Percentiles rank a stretch among this genome's conserved stretches.
Conservation (phyloP, 2,113 vertebrate genomes). For the Anhinga rufa region DNA sequence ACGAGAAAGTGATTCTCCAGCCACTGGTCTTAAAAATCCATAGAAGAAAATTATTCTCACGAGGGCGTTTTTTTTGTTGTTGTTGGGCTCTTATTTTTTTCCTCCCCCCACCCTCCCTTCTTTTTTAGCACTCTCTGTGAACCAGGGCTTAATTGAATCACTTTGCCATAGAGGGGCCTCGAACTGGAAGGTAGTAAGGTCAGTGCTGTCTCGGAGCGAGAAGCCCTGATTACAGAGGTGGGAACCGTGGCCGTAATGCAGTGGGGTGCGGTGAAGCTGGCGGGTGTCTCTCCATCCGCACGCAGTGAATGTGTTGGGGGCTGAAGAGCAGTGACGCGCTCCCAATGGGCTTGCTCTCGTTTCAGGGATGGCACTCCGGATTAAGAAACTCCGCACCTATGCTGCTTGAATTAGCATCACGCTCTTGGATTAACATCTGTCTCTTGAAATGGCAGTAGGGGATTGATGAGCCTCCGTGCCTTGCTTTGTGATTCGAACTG, state of each 20-base stretch:
- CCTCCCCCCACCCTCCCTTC: accelerated
- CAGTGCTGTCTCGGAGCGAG: not conserved
- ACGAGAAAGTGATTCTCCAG: constrained; percentile 59
- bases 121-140: constrained; percentile 30
- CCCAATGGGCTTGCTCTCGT: accelerated
- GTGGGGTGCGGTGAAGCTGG: accelerated
- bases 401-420: not conserved
- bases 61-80: not conserved
- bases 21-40: constrained; percentile 65
- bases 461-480: not conserved
- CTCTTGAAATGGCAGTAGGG: too few species aligned
- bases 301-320: accelerated
- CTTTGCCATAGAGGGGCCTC: not conserved
- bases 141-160: constrained; percentile 47
- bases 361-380: accelerated
- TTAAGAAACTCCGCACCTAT: not conserved
- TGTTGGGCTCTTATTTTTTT: not conserved
- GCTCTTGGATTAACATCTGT: not conserved
- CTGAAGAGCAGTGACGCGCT: not conserved
- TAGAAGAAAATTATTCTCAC: constrained; percentile 61
- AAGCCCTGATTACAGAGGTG: not conserved
- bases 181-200: not conserved
- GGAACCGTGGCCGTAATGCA: accelerated
- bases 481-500: accelerated
- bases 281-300: not conserved